Conservation (phyloP, 2,888 invertebrate genomes). For the Drosophila anceps region DNA sequence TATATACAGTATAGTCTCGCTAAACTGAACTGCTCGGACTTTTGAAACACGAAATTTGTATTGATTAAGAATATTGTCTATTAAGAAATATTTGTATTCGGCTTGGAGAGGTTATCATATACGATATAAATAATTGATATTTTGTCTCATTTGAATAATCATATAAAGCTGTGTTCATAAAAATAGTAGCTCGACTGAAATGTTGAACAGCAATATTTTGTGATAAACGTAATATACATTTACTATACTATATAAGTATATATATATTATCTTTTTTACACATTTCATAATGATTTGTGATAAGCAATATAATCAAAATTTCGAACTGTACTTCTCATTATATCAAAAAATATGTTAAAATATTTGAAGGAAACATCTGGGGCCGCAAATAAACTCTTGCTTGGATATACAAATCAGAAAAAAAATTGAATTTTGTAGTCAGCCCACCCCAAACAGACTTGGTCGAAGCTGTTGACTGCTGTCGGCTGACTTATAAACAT, state of each 20-base stretch:
- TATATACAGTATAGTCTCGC: not conserved
- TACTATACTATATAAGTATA: too few relatives aligned
- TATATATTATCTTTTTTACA: too few relatives aligned
- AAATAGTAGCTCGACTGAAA: too few relatives aligned
- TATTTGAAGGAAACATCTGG: not conserved
- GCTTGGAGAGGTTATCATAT: not conserved
- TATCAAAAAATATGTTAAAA: not conserved
- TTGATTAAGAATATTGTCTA: not conserved
- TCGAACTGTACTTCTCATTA: too few relatives aligned
- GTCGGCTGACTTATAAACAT: constrained; percentile 2
- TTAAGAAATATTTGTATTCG: not conserved
- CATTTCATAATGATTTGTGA: too few relatives aligned
- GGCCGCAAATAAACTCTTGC: not conserved
- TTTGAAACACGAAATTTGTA: not conserved
- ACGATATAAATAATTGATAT: not conserved
- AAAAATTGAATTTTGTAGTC: not conserved
- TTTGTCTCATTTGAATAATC: not conserved
- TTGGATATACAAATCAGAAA: not conserved
- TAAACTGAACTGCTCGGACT: not conserved
- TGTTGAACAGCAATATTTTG: too few relatives aligned
- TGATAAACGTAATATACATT: too few relatives aligned
- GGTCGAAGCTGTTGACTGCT: constrained; percentile 6
- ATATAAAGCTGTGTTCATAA: too few relatives aligned
- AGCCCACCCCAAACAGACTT: not conserved
- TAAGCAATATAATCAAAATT: too few relatives aligned